These are phyloP conservation scores for Stegodyphus mimosarum DNA, from an alignment of 1,140 invertebrate species.

Conservation along the genomic window DNA sequence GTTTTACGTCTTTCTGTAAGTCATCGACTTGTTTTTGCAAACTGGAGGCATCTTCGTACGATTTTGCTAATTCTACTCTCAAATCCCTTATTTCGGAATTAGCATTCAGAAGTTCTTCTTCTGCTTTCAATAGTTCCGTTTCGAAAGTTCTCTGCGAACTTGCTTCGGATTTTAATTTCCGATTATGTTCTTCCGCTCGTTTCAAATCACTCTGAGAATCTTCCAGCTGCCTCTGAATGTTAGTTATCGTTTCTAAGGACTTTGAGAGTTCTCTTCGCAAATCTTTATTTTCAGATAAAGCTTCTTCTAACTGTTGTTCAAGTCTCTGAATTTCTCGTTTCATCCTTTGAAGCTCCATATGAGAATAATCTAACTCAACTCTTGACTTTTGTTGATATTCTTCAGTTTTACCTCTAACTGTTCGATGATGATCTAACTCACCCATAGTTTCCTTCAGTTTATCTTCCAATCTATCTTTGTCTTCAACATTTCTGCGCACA, in stretches of 20 bases:
- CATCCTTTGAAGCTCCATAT: constrained; percentile 66
- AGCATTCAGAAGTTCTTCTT: constrained; percentile 55
- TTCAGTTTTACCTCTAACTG: constrained; percentile 61
- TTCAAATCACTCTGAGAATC: constrained; percentile 60
- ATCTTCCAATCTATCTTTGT: constrained; percentile 63
- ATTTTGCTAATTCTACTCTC: constrained; percentile 64
- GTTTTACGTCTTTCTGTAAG: constrained; percentile 55
- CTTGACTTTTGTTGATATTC: constrained; percentile 71
- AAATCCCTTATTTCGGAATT: constrained; percentile 61
- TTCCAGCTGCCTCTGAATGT: constrained; percentile 63
- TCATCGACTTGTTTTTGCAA: constrained; percentile 63
- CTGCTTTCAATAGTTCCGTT: constrained; percentile 55
- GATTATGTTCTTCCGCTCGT: constrained; percentile 39
- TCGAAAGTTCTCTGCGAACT: constrained; percentile 55
- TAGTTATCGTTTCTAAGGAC: constrained; percentile 63
- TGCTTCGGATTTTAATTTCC: constrained; percentile 52
- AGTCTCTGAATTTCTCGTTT: constrained; percentile 79
- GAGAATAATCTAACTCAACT: constrained; percentile 79
- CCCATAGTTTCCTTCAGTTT: constrained; percentile 67
- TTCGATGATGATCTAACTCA: constrained; percentile 75
- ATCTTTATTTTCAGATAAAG: constrained; percentile 67
- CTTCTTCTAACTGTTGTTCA: constrained; percentile 77
- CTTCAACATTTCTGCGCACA: constrained; percentile 67
- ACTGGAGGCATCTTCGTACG: constrained; percentile 62
- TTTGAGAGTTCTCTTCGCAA: constrained; percentile 64